A percentile compares a stretch with the other conserved stretches of the same genome.
Evolutionary conservation across 2,797 vertebrate species (phyloP).

Genomic region (Pelochelys cantorii): DNA sequence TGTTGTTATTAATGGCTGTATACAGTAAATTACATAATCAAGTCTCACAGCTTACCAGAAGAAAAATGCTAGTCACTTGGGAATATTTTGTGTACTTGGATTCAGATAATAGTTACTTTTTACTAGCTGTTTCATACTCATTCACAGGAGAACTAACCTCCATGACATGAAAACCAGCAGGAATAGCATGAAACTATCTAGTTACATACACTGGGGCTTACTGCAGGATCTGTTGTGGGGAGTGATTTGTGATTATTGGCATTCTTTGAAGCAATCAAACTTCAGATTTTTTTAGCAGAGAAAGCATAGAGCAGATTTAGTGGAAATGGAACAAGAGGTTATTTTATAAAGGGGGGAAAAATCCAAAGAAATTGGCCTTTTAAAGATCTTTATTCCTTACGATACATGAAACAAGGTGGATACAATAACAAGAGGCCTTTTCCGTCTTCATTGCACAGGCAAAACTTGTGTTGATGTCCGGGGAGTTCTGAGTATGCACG

Average conservation of each 20-base stretch:
- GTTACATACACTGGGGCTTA: slow-evolving; percentile 28
- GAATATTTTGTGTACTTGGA: slow-evolving; percentile 65
- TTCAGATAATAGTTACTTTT: slow-evolving; percentile 60
- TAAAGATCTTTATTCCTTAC: slow-evolving; percentile 42
- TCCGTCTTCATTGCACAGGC: not conserved
- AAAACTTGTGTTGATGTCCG: slow-evolving; percentile 9
- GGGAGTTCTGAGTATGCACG: slow-evolving; percentile 28
- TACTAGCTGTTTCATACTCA: slow-evolving; percentile 26
- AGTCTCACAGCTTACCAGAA: slow-evolving; percentile 13
- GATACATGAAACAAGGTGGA: slow-evolving; percentile 42
- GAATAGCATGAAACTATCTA: slow-evolving; percentile 33
- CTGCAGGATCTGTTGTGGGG: not conserved
- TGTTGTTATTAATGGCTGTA: slow-evolving; percentile 46
- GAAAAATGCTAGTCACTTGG: slow-evolving; percentile 47
- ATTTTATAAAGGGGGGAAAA: slow-evolving; percentile 15
- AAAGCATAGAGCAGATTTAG: slow-evolving; percentile 28
- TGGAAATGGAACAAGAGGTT: slow-evolving; percentile 38
- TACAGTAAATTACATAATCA: slow-evolving; percentile 61
- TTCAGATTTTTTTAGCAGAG: slow-evolving; percentile 45
- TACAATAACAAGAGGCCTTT: slow-evolving; percentile 26
- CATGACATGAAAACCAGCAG: slow-evolving; percentile 53
- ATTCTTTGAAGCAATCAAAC: slow-evolving; percentile 59
- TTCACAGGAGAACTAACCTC: slow-evolving; percentile 45
- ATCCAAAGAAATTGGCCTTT: slow-evolving; percentile 15
- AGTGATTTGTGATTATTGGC: slow-evolving; percentile 48